Percentiles rank a stretch among this genome's conserved stretches.
These are phyloP conservation scores for Crocodylus rhombifer DNA, from an alignment of 2,797 vertebrate genomes.

Conservation along the genomic window DNA sequence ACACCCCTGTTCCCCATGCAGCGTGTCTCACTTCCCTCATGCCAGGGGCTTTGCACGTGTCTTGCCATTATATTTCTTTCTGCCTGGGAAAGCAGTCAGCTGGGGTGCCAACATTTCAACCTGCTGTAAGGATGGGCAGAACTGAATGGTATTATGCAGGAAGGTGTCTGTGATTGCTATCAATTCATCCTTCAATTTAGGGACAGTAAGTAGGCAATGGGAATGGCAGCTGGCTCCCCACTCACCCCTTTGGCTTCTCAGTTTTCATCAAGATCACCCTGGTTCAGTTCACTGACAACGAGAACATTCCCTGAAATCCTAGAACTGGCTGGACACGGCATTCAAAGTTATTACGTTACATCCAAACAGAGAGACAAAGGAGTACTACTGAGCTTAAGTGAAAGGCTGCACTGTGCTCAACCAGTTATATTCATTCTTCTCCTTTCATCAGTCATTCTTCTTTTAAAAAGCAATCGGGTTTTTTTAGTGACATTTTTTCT, in stretches of 20 bases:
- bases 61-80: neutral
- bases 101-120: neutral
- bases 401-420: neutral
- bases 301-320: neutral
- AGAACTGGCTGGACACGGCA: neutral
- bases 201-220: neutral
- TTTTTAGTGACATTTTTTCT: neutral
- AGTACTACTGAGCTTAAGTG: neutral
- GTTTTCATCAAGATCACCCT: neutral
- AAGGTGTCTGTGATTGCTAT: neutral
- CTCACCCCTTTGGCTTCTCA: no score
- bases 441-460: neutral
- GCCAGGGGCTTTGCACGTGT: no score
- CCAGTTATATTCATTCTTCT: neutral
- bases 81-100: neutral
- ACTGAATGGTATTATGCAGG: neutral
- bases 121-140: neutral
- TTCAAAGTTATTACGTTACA: neutral
- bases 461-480: neutral
- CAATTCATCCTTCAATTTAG: neutral
- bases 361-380: neutral
- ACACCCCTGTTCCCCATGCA: no score
- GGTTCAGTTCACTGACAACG: fast-evolving
- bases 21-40: no score
- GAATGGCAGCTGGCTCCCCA: neutral